These are phyloP conservation scores for Zaprionus camerounensis DNA, from an alignment of 1,140 invertebrate species.

Conservation along the genomic window DNA sequence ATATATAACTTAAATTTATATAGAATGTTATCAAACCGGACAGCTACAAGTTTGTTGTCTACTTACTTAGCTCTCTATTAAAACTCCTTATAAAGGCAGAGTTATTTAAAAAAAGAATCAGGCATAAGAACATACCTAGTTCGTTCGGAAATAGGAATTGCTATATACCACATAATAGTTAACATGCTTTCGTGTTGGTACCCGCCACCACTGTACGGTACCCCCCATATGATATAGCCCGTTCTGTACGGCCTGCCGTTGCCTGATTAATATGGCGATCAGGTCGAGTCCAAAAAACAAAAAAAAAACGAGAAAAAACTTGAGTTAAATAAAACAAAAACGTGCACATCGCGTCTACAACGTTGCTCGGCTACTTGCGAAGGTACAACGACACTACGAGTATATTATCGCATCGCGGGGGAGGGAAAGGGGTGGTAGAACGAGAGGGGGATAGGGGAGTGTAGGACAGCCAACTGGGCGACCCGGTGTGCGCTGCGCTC, in stretches of 20 bases:
- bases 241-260: conserved; percentile 47
- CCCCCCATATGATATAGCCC: conserved; percentile 27
- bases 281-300: conserved; percentile 57
- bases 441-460: background rate
- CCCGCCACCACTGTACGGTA: conserved; percentile 8
- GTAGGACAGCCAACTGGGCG: conserved; percentile 2
- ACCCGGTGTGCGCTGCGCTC: conserved; percentile 41
- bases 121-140: too few relatives aligned
- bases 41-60: too few relatives aligned
- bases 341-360: conserved; percentile 42
- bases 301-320: conserved; percentile 12
- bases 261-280: conserved; percentile 71
- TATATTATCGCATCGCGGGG: background rate
- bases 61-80: too few relatives aligned
- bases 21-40: background rate
- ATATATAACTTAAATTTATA: background rate
- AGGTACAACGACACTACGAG: conserved; percentile 50
- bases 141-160: background rate
- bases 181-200: background rate
- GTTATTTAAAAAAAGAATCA: too few relatives aligned
- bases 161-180: background rate
- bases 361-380: conserved; percentile 18
- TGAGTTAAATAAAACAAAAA: conserved; percentile 36
- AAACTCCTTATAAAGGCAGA: too few relatives aligned
- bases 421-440: background rate